Evolutionary conservation across 2,113 vertebrate genomes (phyloP).

Genomic region (Mormyrus iriodes): DNA sequence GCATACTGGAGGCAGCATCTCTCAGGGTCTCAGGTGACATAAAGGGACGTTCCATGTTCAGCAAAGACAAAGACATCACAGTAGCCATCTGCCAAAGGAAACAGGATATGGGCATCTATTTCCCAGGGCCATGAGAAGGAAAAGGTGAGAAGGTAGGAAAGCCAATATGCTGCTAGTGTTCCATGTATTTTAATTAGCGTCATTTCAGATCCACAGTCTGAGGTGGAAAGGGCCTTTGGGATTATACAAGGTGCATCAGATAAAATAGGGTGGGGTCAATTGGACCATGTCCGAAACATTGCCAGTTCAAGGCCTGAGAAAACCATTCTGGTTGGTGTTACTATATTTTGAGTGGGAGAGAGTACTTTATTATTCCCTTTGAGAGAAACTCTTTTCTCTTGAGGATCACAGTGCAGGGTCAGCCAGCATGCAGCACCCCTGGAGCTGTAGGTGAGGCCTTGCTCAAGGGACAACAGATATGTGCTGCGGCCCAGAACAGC

Average conservation of each 20-base stretch:
- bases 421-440: background rate
- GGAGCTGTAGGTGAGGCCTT: background rate
- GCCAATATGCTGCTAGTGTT: background rate
- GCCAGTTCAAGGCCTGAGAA: background rate
- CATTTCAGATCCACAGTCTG: background rate
- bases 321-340: background rate
- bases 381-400: background rate
- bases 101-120: background rate
- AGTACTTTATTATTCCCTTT: background rate
- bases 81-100: background rate
- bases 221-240: background rate
- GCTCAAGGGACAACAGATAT: background rate
- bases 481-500: background rate
- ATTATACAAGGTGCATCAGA: background rate
- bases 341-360: background rate
- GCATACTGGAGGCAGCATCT: background rate
- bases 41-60: background rate
- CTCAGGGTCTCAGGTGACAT: background rate
- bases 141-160: background rate
- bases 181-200: background rate
- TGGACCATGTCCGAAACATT: background rate
- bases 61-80: background rate
- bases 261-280: background rate
- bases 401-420: background rate
- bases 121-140: background rate